Evolutionary conservation across 2,888 invertebrate genomes (phyloP).

Genomic region (Folsomia candida): DNA sequence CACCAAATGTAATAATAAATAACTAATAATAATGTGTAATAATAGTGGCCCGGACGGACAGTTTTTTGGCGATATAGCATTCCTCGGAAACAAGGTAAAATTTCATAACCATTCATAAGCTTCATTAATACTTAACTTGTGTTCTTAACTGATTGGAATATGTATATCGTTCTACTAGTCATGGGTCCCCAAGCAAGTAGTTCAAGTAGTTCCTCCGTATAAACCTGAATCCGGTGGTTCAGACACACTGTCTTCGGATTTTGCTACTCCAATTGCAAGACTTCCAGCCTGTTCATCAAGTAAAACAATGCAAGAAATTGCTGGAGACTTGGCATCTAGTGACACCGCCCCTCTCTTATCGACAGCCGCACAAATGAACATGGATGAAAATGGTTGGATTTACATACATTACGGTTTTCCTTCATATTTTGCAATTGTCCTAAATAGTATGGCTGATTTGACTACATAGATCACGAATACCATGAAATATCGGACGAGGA

Average conservation of each 20-base stretch:
- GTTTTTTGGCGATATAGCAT: slow-evolving; percentile 89
- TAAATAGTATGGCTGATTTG: no score
- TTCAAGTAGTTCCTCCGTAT: slow-evolving; percentile 51
- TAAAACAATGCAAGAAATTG: slow-evolving; percentile 37
- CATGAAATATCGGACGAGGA: slow-evolving; percentile 82
- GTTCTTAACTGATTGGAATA: no score
- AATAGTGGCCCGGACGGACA: slow-evolving; percentile 95
- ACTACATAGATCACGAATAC: slow-evolving; percentile 67
- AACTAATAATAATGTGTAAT: no score
- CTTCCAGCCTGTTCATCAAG: slow-evolving; percentile 22
- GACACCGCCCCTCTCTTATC: slow-evolving; percentile 48
- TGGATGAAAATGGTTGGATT: slow-evolving; percentile 34
- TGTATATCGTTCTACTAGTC: slow-evolving; percentile 28
- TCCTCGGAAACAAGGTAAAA: slow-evolving; percentile 62
- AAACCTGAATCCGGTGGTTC: slow-evolving; percentile 40
- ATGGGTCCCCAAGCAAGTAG: slow-evolving; percentile 50
- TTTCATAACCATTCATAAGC: background rate
- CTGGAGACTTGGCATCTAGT: slow-evolving; percentile 42
- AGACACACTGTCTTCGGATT: slow-evolving; percentile 16
- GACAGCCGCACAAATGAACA: slow-evolving; percentile 43
- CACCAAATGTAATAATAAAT: no score
- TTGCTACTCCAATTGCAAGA: slow-evolving; percentile 23
- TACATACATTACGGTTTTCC: no score
- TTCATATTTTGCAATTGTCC: no score
- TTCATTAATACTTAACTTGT: no score